A percentile compares a stretch with the other conserved stretches of the same genome.
phyloP scores from a whole-genome alignment of 2,113 vertebrate genomes.

The Cololabis saira region DNA sequence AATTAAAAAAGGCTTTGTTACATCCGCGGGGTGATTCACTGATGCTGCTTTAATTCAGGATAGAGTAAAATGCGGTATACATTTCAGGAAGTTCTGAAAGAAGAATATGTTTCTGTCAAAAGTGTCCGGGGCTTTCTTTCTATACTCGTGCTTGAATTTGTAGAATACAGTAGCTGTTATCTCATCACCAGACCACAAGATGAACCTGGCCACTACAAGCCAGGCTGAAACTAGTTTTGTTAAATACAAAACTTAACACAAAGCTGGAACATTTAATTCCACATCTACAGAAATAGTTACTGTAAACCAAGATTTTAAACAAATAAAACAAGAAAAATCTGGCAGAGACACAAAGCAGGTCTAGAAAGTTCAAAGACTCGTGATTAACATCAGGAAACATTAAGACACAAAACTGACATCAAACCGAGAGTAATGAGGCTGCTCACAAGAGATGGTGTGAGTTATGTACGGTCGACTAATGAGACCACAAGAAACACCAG shows the following conservation, averaged over 20 bases:
- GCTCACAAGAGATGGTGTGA: background rate
- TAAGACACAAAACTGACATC: background rate
- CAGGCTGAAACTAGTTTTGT: slow-evolving; percentile 4
- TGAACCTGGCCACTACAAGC: slow-evolving; percentile 37
- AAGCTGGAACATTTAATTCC: background rate
- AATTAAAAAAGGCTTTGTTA: background rate
- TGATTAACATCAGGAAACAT: background rate
- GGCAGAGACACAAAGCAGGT: slow-evolving; percentile 4
- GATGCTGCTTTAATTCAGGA: background rate
- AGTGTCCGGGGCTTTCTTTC: too few species aligned
- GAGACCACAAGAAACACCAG: too few species aligned
- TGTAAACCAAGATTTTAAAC: background rate
- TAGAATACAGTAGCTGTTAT: too few species aligned
- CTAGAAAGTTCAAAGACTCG: background rate
- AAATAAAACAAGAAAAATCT: too few species aligned
- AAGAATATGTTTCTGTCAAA: too few species aligned
- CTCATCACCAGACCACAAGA: background rate
- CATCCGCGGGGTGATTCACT: background rate
- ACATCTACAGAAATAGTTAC: background rate
- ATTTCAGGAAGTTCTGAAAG: background rate
- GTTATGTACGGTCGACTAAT: background rate
- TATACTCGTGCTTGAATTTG: too few species aligned
- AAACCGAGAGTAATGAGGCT: background rate
- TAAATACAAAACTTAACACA: background rate
- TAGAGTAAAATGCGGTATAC: background rate